A percentile compares a stretch with the other conserved stretches of the same genome.
Evolutionary conservation across 2,113 vertebrate species (phyloP).

Genomic region (Alethe castanea): DNA sequence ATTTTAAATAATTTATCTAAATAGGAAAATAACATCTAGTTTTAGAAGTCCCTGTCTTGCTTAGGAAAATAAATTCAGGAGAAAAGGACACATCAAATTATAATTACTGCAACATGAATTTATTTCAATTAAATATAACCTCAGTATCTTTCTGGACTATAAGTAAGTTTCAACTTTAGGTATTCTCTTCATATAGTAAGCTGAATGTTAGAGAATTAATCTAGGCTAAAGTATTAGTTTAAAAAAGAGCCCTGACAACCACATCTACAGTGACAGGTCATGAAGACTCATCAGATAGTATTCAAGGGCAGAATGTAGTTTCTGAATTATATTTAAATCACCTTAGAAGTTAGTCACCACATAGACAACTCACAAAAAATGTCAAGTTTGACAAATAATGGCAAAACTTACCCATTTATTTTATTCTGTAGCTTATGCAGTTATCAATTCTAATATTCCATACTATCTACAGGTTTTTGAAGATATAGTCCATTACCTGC

Average conservation of each 20-base stretch:
- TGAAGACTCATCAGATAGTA: not conserved
- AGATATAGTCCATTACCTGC: not conserved
- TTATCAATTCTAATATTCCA: not conserved
- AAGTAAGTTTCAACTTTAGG: not conserved
- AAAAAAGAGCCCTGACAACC: not conserved
- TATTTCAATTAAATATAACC: not conserved
- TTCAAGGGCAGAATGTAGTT: not conserved
- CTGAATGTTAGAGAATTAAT: not conserved
- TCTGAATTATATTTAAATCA: not conserved
- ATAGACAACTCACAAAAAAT: not conserved
- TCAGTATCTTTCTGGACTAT: not conserved
- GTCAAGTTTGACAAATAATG: not conserved
- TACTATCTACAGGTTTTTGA: not conserved
- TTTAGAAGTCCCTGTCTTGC: not conserved
- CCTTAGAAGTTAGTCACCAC: not conserved
- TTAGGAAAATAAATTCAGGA: not conserved
- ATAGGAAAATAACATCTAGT: not conserved
- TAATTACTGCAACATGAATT: not conserved
- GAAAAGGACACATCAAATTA: not conserved
- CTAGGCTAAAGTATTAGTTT: not conserved
- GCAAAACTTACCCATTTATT: not conserved
- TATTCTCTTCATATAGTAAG: not conserved
- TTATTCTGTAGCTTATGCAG: not conserved
- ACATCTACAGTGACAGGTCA: not conserved
- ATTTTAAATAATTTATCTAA: constrained; percentile 10